phyloP scores from a whole-genome alignment of 2,113 vertebrate genomes.

The Machaerirhynchus nigripectus region DNA sequence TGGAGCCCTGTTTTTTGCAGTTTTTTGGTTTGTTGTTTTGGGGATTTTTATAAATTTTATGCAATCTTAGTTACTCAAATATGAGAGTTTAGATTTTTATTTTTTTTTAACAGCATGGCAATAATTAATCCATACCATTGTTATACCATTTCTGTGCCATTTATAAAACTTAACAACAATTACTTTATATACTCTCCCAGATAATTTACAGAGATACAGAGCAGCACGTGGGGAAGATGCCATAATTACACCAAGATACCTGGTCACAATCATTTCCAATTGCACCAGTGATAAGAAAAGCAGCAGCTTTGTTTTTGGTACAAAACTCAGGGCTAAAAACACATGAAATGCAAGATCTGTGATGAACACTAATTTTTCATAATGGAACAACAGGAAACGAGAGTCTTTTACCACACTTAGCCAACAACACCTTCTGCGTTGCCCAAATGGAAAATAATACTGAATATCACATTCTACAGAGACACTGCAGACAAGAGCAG shows the following conservation, averaged over 20 bases:
- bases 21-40: not conserved
- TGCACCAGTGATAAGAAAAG: not conserved
- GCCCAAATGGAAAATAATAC: not conserved
- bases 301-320: not conserved
- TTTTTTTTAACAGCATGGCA: not conserved
- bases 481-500: not conserved
- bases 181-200: not conserved
- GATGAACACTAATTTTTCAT: not conserved
- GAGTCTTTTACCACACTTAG: not conserved
- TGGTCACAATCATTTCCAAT: not conserved
- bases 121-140: not conserved
- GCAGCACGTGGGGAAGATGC: not conserved
- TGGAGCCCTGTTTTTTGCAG: not conserved
- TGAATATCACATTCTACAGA: not conserved
- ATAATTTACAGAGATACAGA: not conserved
- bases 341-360: not conserved
- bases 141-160: not conserved
- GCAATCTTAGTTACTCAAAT: not conserved
- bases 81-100: not conserved
- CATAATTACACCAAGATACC: not conserved
- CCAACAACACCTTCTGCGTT: not conserved
- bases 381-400: not conserved
- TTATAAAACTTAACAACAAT: not conserved
- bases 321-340: not conserved
- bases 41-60: not conserved